These are phyloP conservation scores for Vidua macroura DNA, from an alignment of 2,113 vertebrate genomes.

Conservation along the genomic window DNA sequence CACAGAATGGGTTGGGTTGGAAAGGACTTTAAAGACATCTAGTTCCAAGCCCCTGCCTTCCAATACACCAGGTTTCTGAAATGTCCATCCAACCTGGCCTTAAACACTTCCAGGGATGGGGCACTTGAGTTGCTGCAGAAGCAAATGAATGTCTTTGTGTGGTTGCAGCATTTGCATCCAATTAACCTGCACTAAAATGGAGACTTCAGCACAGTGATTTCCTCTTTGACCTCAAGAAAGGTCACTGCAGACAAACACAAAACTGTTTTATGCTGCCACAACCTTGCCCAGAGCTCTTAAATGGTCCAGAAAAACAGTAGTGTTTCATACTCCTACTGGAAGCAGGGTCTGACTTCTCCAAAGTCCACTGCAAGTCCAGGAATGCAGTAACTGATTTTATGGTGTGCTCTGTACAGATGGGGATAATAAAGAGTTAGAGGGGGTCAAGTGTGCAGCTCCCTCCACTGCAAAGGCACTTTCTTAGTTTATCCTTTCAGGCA, in stretches of 20 bases:
- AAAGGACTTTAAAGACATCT: neutral
- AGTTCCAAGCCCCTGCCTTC: neutral
- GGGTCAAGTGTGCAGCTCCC: neutral
- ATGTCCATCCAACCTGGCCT: neutral
- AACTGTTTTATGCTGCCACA: neutral
- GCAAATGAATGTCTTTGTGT: neutral
- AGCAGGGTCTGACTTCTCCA: neutral
- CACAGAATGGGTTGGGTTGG: neutral
- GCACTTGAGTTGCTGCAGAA: neutral
- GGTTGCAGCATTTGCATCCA: neutral
- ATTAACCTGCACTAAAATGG: neutral
- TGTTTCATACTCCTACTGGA: neutral
- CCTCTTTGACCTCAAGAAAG: neutral
- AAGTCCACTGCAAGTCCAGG: neutral
- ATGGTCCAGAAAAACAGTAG: neutral
- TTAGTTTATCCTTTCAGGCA: neutral
- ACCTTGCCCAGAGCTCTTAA: neutral
- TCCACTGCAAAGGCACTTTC: neutral
- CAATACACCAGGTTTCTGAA: neutral
- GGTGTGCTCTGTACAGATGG: neutral
- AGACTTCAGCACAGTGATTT: neutral
- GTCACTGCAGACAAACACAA: neutral
- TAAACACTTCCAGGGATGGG: neutral
- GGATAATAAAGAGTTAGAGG: neutral
- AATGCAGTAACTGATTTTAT: neutral